Evolutionary conservation across 2,888 invertebrate genomes (phyloP), one percentile per base, ranked within the genome.

Genomic region (Drosophila multiciliata): DNA sequence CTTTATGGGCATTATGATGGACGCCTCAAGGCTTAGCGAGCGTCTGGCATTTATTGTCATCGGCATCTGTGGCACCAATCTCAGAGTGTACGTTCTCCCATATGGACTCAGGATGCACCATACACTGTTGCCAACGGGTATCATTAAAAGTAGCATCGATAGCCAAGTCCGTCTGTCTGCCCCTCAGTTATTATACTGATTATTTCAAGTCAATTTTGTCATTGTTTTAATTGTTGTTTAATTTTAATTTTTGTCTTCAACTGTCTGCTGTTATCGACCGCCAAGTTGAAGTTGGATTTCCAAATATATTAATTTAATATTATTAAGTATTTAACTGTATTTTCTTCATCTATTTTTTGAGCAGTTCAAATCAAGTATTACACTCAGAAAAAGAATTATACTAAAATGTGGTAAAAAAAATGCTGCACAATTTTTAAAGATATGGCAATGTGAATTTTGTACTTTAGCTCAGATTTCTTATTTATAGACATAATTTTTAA

Each of bases 1-100:
- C 0, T 68, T 77, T 15, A 26, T 81, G 57, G 82, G 87, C 33
- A 17, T 78, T 3, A 57, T 75, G 58, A 82, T 87, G 89, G 87
- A 87, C 26, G 12, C 11, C 0, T 82, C 87, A 2, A 73, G 15
- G 26, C 38, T 89, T 0, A 79, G 82, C 26, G 72, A 78, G 4
- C 63, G 76, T 0, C 8, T 87, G 0, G 82, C 55, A 0, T 6
- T 61, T 0, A 0, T 0, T 0, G 11, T 75, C 1, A 61, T 87
- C 7, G 1, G 20, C 0, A 1, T 64, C 1, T 50, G 48, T 17
- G 85, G 85, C 6, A 9, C 52, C 17, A 79, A 58, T 42, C 9
- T 87, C 0, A 49, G 61, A 52, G 0, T n/a, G 87, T 89, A 69
- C 52, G 73, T n/a, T 15, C 15, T 23, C 15, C 45, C 23, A 15